These are phyloP conservation scores for Eudyptes chrysolophus DNA, from an alignment of 2,113 vertebrate species.

Conservation along the genomic window DNA sequence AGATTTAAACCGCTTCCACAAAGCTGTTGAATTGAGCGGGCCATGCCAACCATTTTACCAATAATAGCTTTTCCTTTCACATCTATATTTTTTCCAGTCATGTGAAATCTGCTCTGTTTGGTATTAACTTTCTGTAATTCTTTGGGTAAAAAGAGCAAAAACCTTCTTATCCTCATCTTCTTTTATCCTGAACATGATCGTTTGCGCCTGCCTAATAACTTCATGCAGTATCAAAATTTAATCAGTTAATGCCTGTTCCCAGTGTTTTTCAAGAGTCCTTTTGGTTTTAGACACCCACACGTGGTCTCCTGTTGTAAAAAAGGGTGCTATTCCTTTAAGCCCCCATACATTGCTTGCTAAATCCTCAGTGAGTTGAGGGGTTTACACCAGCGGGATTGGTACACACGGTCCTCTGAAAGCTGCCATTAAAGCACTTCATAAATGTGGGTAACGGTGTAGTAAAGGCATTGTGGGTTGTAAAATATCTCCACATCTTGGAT, in stretches of 20 bases:
- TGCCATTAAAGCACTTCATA: background rate
- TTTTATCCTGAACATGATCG: background rate
- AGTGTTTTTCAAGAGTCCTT: background rate
- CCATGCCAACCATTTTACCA: background rate
- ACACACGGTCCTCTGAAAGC: background rate
- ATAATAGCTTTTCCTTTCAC: background rate
- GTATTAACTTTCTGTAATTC: background rate
- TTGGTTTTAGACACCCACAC: conserved; percentile 7
- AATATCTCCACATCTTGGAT: background rate
- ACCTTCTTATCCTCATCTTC: background rate
- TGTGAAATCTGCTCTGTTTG: background rate
- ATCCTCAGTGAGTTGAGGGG: background rate
- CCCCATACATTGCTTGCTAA: background rate
- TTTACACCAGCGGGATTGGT: conserved; percentile 14
- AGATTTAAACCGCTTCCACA: background rate
- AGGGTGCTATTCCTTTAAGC: background rate
- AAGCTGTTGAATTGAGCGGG: background rate
- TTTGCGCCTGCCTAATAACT: background rate
- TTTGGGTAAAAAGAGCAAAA: background rate
- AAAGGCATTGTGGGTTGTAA: background rate
- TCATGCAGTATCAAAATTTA: background rate
- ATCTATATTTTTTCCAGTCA: background rate
- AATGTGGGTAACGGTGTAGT: background rate
- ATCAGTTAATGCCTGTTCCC: conserved; percentile 17
- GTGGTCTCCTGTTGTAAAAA: background rate